Evolutionary conservation across 2,113 vertebrate genomes (phyloP).

Genomic region (Agapornis roseicollis): DNA sequence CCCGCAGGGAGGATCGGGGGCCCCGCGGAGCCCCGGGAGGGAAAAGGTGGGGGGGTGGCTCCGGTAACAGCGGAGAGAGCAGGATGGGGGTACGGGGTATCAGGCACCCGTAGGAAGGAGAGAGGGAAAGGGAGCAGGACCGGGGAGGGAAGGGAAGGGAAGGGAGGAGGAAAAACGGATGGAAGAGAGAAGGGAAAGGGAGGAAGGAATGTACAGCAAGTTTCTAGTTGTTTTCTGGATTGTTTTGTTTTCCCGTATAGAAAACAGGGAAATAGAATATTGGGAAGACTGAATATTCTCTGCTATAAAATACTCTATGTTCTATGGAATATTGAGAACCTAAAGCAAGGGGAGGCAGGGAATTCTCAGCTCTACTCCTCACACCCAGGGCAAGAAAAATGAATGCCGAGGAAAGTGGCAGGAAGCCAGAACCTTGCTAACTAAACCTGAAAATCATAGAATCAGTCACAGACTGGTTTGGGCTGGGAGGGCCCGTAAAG

Average conservation of each 20-base stretch:
- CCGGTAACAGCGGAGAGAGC: not conserved
- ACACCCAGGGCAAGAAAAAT: not conserved
- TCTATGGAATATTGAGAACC: not conserved
- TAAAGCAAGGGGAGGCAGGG: not conserved
- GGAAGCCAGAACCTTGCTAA: not conserved
- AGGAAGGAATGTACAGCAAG: not conserved
- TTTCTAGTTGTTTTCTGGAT: not conserved
- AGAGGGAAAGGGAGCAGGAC: not conserved
- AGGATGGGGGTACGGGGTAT: not conserved
- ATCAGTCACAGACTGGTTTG: not conserved
- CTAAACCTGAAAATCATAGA: not conserved
- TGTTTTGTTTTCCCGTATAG: not conserved
- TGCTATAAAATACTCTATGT: not conserved
- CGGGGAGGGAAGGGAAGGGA: not conserved
- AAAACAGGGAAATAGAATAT: not conserved
- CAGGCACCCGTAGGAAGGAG: not conserved
- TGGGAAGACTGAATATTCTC: not conserved
- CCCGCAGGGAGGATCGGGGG: too few species aligned
- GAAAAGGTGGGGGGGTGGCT: not conserved
- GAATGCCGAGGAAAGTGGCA: accelerated
- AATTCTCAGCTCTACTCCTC: not conserved
- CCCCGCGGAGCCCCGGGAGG: not conserved
- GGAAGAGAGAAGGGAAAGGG: not conserved
- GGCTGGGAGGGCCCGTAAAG: not conserved
- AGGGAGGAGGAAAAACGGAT: not conserved